These are phyloP conservation scores for Phasianus colchicus DNA, from an alignment of 2,113 vertebrate genomes.

Conservation along the genomic window DNA sequence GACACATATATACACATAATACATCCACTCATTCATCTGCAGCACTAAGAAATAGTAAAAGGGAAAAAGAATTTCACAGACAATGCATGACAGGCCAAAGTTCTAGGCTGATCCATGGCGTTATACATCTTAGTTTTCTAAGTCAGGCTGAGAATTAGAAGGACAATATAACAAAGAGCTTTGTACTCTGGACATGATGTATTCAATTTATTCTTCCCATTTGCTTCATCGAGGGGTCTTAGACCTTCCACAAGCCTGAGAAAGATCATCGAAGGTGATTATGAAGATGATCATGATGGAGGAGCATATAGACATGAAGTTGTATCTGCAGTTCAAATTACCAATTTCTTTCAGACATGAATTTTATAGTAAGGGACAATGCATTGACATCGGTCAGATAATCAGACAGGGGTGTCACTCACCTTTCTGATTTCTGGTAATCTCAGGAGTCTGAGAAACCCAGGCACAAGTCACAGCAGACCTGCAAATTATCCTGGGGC, in stretches of 20 bases:
- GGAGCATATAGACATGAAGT: neutral
- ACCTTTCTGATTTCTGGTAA: neutral
- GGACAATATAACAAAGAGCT: slow-evolving; percentile 67
- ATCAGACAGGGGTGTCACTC: neutral
- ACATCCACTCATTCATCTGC: slow-evolving; percentile 67
- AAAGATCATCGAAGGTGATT: slow-evolving; percentile 58
- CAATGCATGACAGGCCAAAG: slow-evolving; percentile 74
- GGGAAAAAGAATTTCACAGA: slow-evolving; percentile 70
- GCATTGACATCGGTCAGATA: neutral
- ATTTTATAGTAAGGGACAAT: neutral
- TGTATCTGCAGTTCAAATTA: neutral
- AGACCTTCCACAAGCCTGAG: slow-evolving; percentile 42
- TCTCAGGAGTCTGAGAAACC: neutral
- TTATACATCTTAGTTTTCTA: slow-evolving; percentile 72
- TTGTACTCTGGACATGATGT: slow-evolving; percentile 38
- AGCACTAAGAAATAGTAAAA: slow-evolving; percentile 50
- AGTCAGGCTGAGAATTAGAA: slow-evolving; percentile 70
- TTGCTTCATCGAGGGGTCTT: slow-evolving; percentile 24
- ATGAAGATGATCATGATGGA: neutral
- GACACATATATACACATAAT: slow-evolving; percentile 65
- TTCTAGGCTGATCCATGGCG: slow-evolving; percentile 76
- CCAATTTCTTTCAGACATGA: neutral
- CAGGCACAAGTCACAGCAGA: neutral
- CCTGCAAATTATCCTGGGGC: neutral
- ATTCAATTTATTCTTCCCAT: slow-evolving; percentile 50